phyloP scores from a whole-genome alignment of 2,888 invertebrate genomes.

The Drosophila glabriapex region DNA sequence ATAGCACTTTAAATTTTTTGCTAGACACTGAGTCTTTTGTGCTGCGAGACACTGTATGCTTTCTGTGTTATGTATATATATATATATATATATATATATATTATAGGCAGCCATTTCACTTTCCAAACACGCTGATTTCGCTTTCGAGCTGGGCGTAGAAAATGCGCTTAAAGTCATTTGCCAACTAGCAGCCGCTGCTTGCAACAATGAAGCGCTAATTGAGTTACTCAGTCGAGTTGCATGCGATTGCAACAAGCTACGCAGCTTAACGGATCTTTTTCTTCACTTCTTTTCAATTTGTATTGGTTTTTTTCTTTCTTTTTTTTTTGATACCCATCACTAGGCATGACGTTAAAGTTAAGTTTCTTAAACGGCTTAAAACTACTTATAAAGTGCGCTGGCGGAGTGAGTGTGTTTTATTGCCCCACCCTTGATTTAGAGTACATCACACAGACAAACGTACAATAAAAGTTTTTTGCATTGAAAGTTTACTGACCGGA shows the following conservation, averaged over 20 bases:
- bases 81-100: neutral
- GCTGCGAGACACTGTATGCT: no score
- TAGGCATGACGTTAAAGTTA: constrained; percentile 30
- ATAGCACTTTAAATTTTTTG: no score
- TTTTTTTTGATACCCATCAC: constrained; percentile 28
- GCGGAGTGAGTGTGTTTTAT: neutral
- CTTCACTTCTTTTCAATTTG: constrained; percentile 29
- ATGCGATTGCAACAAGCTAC: constrained; percentile 41
- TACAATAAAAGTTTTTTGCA: constrained; percentile 54
- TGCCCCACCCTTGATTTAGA: constrained; percentile 34
- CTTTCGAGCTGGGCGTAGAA: constrained; percentile 70
- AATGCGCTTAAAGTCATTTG: constrained; percentile 59
- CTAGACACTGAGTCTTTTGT: no score
- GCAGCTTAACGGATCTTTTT: constrained; percentile 39
- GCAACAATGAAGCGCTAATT: constrained; percentile 63
- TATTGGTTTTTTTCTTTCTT: neutral
- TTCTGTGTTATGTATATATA: neutral
- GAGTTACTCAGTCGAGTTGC: constrained; percentile 66
- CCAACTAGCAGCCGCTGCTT: constrained; percentile 14
- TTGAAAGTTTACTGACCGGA: constrained; percentile 77
- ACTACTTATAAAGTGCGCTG: constrained; percentile 17
- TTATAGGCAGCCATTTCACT: constrained; percentile 50
- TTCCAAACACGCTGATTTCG: constrained; percentile 55
- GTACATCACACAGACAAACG: constrained; percentile 42
- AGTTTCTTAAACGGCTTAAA: constrained; percentile 32